Evolutionary conservation across 2,888 invertebrate genomes (phyloP), one percentile per base, ranked within the genome.

Genomic region (Trichopria drosophilae): DNA sequence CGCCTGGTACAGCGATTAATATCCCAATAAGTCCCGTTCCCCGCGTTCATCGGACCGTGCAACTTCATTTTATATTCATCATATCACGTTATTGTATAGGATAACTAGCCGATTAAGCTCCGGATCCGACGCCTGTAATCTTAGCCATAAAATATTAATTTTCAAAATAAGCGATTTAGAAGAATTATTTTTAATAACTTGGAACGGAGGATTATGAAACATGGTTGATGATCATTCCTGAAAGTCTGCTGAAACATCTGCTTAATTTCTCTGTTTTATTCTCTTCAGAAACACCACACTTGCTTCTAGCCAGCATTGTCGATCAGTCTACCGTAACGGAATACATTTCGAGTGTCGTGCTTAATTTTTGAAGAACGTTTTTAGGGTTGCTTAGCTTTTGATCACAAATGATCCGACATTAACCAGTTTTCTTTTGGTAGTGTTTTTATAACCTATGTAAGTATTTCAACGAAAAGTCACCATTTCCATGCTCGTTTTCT

Each of bases 1-100:
- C 60, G 62, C 60, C 53, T 60, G 53, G 51, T 57, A 55, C 54
- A 47, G 48, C 63, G 62, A 64, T 67, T 65, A 66, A 67, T 67
- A 64, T 64, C 57, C 64, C 60, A 62, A 67, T 62, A 59, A 63
- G 53, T 46, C 52, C 60, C 57, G 56, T 54, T 56, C 57, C 51
- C 46, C 40, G 35, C 36, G 40, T 48, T 54, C 58, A 46, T 44
- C 47, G 53, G 51, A 53, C 44, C 59, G 43, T 50, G 51, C 57
- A 46, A 54, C 59, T 59, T 59, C 60, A 57, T 64, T 58, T 55
- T 56, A 64, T 63, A 65, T 65, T 65, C 63, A 62, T 64, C 55
- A 46, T 55, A 53, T 52, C 56, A 50, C 41, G 40, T 44, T 57
- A 44, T 51, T 45, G 42, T 53, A 57, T 53, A 57, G 53, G 51